Evolutionary conservation across 2,888 invertebrate species (phyloP).

Genomic region (Myopa testacea): DNA sequence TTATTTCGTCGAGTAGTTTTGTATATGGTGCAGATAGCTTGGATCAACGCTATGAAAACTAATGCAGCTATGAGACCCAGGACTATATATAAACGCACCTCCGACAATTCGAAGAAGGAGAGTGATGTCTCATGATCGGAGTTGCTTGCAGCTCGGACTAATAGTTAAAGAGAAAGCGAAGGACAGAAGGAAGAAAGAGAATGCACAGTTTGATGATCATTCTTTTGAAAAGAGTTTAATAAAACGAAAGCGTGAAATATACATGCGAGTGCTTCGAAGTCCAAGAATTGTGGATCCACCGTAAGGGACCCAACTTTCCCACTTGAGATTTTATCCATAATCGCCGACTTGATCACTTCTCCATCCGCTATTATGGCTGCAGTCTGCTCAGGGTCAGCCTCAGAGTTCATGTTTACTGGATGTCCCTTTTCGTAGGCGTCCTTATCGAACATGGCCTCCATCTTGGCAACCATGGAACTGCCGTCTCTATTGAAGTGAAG

Average conservation of each 20-base stretch:
- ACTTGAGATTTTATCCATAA: constrained; percentile 77
- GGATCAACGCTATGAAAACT: constrained; percentile 82
- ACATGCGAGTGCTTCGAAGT: constrained; percentile 80
- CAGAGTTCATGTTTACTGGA: constrained; percentile 63
- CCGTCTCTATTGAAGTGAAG: constrained; percentile 68
- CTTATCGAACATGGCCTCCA: constrained; percentile 82
- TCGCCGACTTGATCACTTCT: constrained; percentile 70
- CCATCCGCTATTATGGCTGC: constrained; percentile 53
- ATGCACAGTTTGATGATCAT: too few relatives aligned
- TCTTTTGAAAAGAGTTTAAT: too few relatives aligned
- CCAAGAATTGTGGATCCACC: constrained; percentile 84
- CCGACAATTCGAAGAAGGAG: constrained; percentile 76
- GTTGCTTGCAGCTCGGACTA: constrained; percentile 58
- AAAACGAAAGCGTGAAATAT: constrained; percentile 63
- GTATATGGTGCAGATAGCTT: constrained; percentile 86
- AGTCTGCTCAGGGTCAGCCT: constrained; percentile 48
- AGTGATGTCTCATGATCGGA: constrained; percentile 65
- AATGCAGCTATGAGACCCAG: constrained; percentile 85
- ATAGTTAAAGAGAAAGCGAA: background rate
- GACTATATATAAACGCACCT: constrained; percentile 84
- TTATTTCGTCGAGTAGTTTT: constrained; percentile 74
- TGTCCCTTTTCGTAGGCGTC: constrained; percentile 74
- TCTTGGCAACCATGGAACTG: constrained; percentile 79
- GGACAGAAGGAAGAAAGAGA: too few relatives aligned
- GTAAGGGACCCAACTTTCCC: constrained; percentile 83